Base-by-base conservation (phyloP, 2,888 invertebrate genomes). In the Hypselothyrea guttata region DNA sequence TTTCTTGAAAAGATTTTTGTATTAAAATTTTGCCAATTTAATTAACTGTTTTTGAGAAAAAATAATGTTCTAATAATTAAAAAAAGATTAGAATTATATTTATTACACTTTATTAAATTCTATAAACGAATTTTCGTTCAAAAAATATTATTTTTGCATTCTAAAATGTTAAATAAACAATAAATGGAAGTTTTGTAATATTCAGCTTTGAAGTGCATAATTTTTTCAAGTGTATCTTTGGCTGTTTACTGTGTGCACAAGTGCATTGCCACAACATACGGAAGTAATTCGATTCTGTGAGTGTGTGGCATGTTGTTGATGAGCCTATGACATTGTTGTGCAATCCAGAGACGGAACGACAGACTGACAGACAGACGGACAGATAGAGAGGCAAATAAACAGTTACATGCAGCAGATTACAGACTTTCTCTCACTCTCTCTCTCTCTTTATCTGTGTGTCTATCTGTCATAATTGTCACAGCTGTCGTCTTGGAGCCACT, bases 221-320 rank as follows among this genome's bases (percentile, higher is more conserved):
- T n/a, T n/a, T n/a, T n/a, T n/a, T n/a, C n/a, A n/a, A n/a, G n/a
- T n/a, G 7, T 22, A 42, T 9, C 12, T 18, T n/a, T 16, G 31
- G 28, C 9, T 40, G 40, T 11, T 22, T 45, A 13, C 18, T 44
- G 37, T 33, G 41, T 60, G 49, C 44, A 49, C 52, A 42, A 42
- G 38, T 55, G 45, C 49, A 22, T 41, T n/a, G 11, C 15, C 33
- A 67, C 51, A 70, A 58, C 68, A 76, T 60, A 81, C 82, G 78
- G 78, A 79, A 79, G 78, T 84, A 82, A 84, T 79, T 79, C 82
- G 78, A 79, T 84, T 79, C 82, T 54, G 16, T 18, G 22, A 22
- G n/a, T 18, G 63, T 71, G 38, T 77, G 74, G 52, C 78, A 74
- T 60, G 64, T 30, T 53, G 61, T 33, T 69, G 75, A 77, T 66